Conservation (phyloP, 1,140 invertebrate species). For the Apis dorsata region DNA sequence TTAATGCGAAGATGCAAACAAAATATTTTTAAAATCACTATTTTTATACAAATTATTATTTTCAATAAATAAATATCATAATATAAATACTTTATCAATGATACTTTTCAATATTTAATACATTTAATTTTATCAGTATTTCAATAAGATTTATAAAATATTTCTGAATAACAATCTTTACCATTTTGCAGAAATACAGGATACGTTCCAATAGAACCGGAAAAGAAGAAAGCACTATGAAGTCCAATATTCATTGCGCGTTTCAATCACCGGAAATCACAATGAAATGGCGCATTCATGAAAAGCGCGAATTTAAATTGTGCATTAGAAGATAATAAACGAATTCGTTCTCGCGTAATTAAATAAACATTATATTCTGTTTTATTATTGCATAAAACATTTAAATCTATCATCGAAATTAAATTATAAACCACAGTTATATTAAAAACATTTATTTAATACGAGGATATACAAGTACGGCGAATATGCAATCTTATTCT, state of each 20-base stretch:
- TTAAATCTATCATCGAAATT: not conserved
- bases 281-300: not conserved
- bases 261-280: not conserved
- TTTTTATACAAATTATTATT: not conserved
- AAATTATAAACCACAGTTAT: not conserved
- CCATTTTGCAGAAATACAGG: constrained; percentile 40
- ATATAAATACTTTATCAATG: constrained; percentile 17
- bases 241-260: not conserved
- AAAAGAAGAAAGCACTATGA: constrained; percentile 20
- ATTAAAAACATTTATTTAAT: not conserved
- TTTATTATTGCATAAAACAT: too few species aligned
- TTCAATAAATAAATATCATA: not conserved
- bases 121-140: constrained; percentile 5
- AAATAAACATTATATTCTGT: not conserved
- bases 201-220: constrained; percentile 33
- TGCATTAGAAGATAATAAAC: not conserved
- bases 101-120: not conserved
- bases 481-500: not conserved
- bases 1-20: not conserved
- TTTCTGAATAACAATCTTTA: constrained; percentile 48
- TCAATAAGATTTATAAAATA: constrained; percentile 30
- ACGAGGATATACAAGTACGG: not conserved
- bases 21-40: constrained; percentile 13
- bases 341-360: too few species aligned
- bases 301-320: constrained; percentile 29